phyloP scores from a whole-genome alignment of 2,797 vertebrate species.

The Huso huso region DNA sequence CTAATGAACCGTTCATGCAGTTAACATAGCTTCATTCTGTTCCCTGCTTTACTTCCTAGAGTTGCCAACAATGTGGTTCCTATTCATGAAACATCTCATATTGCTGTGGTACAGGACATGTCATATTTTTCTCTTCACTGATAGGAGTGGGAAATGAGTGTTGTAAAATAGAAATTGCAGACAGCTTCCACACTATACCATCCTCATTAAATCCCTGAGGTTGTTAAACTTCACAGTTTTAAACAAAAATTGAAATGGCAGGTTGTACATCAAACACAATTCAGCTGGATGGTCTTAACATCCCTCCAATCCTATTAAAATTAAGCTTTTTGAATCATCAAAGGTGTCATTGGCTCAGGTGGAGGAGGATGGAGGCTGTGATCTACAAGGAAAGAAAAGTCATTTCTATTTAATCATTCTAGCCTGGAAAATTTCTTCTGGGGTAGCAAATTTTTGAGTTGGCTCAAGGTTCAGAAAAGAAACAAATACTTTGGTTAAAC shows the following conservation, averaged over 20 bases:
- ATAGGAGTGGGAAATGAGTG: neutral
- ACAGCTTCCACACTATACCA: neutral
- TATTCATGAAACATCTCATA: neutral
- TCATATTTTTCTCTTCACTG: neutral
- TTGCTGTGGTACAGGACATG: neutral
- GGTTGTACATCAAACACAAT: neutral
- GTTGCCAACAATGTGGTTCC: neutral
- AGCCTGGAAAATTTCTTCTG: neutral
- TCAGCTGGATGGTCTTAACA: neutral
- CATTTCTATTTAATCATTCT: neutral
- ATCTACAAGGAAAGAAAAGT: neutral
- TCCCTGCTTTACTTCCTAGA: no score
- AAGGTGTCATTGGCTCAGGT: slow-evolving; percentile 1
- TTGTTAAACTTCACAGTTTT: neutral
- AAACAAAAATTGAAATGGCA: neutral
- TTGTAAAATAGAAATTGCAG: neutral
- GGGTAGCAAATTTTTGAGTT: neutral
- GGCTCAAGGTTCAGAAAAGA: no score
- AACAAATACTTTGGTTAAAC: no score
- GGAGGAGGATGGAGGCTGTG: slow-evolving; percentile 4
- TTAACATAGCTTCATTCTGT: no score
- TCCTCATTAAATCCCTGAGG: neutral
- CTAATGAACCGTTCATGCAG: no score
- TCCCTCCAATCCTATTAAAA: neutral
- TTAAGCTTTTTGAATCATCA: slow-evolving; percentile 1